A percentile compares a stretch with the other conserved stretches of the same genome.
These are phyloP conservation scores for Chrysomallon squamiferum DNA, from an alignment of 1,140 invertebrate species.

Conservation along the genomic window DNA sequence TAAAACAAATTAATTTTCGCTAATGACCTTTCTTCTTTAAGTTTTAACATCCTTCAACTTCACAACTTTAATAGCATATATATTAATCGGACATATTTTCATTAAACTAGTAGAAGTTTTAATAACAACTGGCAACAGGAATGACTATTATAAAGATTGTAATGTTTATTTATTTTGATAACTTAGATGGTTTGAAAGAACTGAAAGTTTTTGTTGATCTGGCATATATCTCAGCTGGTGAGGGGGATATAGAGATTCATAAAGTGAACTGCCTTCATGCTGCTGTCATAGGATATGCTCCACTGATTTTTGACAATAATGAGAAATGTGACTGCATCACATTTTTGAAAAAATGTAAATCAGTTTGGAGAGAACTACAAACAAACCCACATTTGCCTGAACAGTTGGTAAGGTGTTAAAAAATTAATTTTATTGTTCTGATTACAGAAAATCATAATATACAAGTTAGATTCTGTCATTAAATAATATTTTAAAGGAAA, in stretches of 20 bases:
- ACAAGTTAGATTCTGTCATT: no score
- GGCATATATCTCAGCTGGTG: slow-evolving; percentile 54
- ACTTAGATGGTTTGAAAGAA: slow-evolving; percentile 43
- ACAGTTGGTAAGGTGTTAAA: not conserved
- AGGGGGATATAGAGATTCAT: slow-evolving; percentile 48
- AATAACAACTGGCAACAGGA: not conserved
- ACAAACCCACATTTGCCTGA: not conserved
- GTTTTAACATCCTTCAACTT: not conserved
- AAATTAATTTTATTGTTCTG: no score
- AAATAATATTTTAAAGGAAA: no score
- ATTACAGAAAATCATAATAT: no score
- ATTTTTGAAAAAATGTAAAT: not conserved
- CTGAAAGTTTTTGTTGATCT: slow-evolving; percentile 59
- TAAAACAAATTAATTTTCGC: not conserved
- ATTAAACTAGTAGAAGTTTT: not conserved
- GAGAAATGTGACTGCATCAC: not conserved
- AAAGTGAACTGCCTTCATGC: slow-evolving; percentile 50
- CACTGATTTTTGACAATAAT: slow-evolving; percentile 52
- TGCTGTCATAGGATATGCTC: slow-evolving; percentile 52
- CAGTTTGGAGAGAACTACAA: not conserved
- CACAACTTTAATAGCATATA: not conserved
- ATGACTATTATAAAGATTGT: not conserved
- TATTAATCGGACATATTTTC: not conserved
- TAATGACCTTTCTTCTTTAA: not conserved
- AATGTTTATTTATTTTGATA: not conserved